Evolutionary conservation across 2,113 vertebrate genomes (phyloP).

Genomic region (Serinus canaria): DNA sequence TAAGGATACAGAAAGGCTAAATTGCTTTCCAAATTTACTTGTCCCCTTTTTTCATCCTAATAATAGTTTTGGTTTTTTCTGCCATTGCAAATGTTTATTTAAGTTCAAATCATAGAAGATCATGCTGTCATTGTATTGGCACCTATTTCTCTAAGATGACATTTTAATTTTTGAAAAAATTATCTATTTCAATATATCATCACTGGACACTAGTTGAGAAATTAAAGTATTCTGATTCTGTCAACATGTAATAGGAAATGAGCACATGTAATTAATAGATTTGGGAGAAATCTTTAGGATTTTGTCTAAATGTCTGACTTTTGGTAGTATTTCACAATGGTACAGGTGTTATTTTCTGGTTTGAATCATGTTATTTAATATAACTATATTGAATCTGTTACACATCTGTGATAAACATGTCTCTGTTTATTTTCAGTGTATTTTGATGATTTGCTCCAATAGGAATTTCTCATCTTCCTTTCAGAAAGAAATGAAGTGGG

Average conservation of each 20-base stretch:
- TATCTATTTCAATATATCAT: not conserved
- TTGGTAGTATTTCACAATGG: not conserved
- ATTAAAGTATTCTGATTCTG: not conserved
- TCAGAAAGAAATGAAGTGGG: not conserved
- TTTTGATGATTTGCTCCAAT: not conserved
- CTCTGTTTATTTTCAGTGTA: not conserved
- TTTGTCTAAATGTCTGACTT: not conserved
- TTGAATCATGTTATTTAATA: not conserved
- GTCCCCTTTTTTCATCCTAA: not conserved
- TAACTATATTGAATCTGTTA: not conserved
- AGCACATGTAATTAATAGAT: not conserved
- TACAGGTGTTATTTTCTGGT: not conserved
- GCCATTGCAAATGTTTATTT: not conserved
- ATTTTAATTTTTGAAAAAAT: not conserved
- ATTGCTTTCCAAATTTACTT: not conserved
- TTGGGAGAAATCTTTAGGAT: not conserved
- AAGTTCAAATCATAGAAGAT: not conserved
- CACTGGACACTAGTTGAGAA: not conserved
- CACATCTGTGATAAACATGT: not conserved
- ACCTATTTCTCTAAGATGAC: not conserved
- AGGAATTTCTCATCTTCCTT: not conserved
- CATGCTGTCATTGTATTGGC: not conserved
- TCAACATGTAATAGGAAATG: not conserved
- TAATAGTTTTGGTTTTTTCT: not conserved
- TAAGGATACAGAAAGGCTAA: not conserved